Base-by-base conservation (phyloP, 2,113 vertebrate species). In the Menura novaehollandiae region DNA sequence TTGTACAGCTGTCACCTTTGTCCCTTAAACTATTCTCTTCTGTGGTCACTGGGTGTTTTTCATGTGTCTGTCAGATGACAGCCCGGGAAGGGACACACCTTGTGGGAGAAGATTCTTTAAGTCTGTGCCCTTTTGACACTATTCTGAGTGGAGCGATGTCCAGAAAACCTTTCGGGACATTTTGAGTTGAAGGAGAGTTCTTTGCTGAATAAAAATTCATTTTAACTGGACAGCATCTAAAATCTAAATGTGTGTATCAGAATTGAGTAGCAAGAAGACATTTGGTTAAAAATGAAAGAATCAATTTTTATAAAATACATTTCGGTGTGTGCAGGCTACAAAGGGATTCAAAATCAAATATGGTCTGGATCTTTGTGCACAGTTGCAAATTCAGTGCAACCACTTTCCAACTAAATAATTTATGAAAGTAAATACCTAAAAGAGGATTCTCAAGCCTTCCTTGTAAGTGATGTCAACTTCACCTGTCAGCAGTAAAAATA, bases 1-100 rank as follows among this genome's bases (percentile, higher is more conserved):
- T 96, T 96, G 86, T 49, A 85, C 95, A 95, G 85, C 93, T 95
- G 88, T 94, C 94, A 96, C 93, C 94, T 93, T 91, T 95, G 92
- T 93, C 92, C 93, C 82, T 94, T 55, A 37, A 85, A 81, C 79
- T 95, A 67, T 92, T 96, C 89, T 94, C 55, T 82, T 90, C 91
- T 95, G 93, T 87, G 96, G 93, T 94, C 78, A 91, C 55, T 80
- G 88, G 71, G 78, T 95, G 90, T 93, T 96, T 82, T 88, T 89
- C 49, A 49, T 93, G 59, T 6, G 30, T 94, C 74, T 92, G 89
- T 86, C 28, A 1, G 85, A 92, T 74, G 88, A 77, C 93, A 92
- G 76, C 68, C 58, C 2, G 30, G 87, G 92, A 95, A 93, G 78
- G 91, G 96, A 96, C 93, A 93, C 92, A 95, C 88, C 91, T 96